These are phyloP conservation scores for Resseliella maxima DNA, from an alignment of 2,888 invertebrate species.

Conservation along the genomic window DNA sequence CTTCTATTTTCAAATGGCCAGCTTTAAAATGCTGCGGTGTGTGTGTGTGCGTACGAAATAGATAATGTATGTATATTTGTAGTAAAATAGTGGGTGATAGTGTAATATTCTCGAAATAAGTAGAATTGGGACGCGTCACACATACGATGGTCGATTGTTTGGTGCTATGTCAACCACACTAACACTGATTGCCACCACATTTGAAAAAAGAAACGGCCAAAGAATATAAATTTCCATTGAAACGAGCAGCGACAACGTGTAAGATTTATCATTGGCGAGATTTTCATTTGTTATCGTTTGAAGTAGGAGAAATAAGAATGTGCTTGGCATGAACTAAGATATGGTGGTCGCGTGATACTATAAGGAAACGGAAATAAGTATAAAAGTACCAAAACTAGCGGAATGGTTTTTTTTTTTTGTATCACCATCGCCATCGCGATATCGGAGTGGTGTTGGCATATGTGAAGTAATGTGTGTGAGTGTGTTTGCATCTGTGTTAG, in stretches of 20 bases:
- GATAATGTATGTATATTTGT: too few relatives aligned
- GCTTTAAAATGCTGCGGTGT: slow-evolving; percentile 12
- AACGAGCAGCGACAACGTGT: slow-evolving; percentile 53
- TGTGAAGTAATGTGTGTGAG: neutral
- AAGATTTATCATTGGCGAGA: slow-evolving; percentile 51
- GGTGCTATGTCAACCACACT: neutral
- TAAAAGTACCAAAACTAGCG: slow-evolving; percentile 1
- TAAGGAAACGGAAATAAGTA: slow-evolving; percentile 39
- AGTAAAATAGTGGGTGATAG: neutral
- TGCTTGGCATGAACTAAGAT: slow-evolving; percentile 37
- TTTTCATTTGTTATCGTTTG: slow-evolving; percentile 41
- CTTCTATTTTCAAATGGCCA: neutral
- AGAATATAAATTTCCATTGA: slow-evolving; percentile 48
- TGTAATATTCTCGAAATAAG: neutral
- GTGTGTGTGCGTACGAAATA: too few relatives aligned
- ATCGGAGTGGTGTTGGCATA: too few relatives aligned
- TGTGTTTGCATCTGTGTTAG: neutral
- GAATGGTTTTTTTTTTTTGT: neutral
- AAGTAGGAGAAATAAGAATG: slow-evolving; percentile 22
- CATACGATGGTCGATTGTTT: neutral
- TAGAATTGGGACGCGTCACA: neutral
- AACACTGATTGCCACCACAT: neutral
- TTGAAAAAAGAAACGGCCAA: neutral
- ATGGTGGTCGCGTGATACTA: slow-evolving; percentile 51
- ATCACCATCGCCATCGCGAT: neutral